Evolutionary conservation across 2,113 vertebrate species (phyloP), one percentile per base, ranked within the genome.

Genomic region (Malurus elegans): DNA sequence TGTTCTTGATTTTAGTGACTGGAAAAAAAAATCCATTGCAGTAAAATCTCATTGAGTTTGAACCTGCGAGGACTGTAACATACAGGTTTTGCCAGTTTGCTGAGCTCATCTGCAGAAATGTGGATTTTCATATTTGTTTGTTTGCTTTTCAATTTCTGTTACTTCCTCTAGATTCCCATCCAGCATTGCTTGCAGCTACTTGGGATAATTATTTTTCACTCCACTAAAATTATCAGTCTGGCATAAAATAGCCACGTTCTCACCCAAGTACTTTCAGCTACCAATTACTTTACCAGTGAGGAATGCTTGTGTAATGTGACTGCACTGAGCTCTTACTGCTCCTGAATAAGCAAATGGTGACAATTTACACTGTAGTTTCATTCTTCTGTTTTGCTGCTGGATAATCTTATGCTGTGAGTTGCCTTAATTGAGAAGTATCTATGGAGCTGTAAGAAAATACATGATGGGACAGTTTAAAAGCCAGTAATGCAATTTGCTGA

Each of bases 11-110:
- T 94, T 72, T 61, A 60, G 13, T 31, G 42, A 10, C 19, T 47
- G 12, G 38, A 61, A 53, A 72, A 56, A 60, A 66, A 42, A 45
- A 44, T 29, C n/a, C 28, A 10, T 53, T 85, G 7, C 42, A 79
- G 14, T 83, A 21, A 47, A 42, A 58, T 82, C 20, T 90, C 12
- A 31, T 38, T 76, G 36, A 42, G 29, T 92, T 51, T 45, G 58
- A 61, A 72, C 0, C 4, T 53, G 53, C 0, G 0, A 57, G 12
- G 18, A 14, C 48, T 57, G 17, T 51, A 65, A 65, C 9, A 19
- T 85, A 48, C 66, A 88, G 58, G 8, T 86, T 93, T 88, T 86
- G 42, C 36, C 32, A 57, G 2, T 79, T 79, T 79, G 34, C 32
- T 61, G 32, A 75, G 12, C 7, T 86, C 82, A 92, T 94, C 83